Percentiles rank a stretch among this genome's conserved stretches.
Evolutionary conservation across 2,797 vertebrate species (phyloP).

Genomic region (Tapera naevia): DNA sequence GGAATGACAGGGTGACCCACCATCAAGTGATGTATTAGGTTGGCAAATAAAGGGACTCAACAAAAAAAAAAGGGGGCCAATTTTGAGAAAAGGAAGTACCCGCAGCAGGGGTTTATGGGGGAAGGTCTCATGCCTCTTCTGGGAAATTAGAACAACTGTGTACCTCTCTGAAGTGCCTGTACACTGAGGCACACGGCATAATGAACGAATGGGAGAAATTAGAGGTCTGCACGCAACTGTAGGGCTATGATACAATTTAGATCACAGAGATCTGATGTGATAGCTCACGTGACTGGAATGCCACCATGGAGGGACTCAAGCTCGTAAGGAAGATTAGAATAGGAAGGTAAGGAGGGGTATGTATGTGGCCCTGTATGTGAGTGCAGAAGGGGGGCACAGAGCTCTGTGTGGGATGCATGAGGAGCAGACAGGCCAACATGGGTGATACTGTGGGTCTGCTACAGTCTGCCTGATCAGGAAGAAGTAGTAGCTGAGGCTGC

Average conservation of each 20-base stretch:
- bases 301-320: background rate
- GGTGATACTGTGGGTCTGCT: background rate
- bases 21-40: background rate
- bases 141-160: rapidly evolving
- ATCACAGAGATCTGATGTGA: background rate
- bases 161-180: background rate
- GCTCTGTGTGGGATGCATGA: background rate
- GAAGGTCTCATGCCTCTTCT: background rate
- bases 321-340: background rate
- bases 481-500: background rate
- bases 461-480: background rate
- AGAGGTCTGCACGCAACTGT: background rate
- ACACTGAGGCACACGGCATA: background rate
- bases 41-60: background rate
- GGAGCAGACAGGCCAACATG: background rate
- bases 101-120: background rate
- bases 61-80: too few relatives aligned
- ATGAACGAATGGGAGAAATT: background rate
- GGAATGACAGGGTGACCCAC: background rate
- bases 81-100: background rate
- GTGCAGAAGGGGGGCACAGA: background rate
- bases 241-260: background rate
- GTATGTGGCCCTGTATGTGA: background rate
- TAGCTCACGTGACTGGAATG: background rate
- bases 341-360: background rate